phyloP scores from a whole-genome alignment of 2,888 invertebrate genomes.

The Rhabditoides inermis region DNA sequence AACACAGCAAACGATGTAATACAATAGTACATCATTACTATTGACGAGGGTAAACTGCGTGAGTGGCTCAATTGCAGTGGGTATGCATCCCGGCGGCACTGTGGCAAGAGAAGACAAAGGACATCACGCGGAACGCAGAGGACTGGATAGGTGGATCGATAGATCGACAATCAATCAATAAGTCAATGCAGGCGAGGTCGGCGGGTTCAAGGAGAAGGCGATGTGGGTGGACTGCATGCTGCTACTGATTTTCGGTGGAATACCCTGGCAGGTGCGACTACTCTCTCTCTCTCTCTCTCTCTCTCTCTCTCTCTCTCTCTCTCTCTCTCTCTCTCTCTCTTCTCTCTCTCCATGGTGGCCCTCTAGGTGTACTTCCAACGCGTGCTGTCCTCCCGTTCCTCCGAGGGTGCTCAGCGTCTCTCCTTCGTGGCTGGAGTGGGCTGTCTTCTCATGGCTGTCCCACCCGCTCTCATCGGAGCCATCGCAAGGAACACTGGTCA shows the following conservation, averaged over 20 bases:
- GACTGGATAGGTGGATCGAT: constrained; percentile 77
- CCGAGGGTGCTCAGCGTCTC: constrained; percentile 79
- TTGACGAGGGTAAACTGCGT: no score
- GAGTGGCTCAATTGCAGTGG: no score
- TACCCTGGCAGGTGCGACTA: constrained; percentile 79
- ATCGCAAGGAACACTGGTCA: constrained; percentile 77
- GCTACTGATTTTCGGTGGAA: constrained; percentile 83
- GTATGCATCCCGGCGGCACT: constrained; percentile 93
- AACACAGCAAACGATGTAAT: no score
- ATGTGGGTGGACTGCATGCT: constrained; percentile 80
- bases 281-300: neutral
- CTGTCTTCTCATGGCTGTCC: constrained; percentile 91
- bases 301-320: neutral
- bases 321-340: neutral
- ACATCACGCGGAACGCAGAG: constrained; percentile 64
- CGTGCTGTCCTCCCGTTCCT: constrained; percentile 88
- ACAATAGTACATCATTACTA: no score
- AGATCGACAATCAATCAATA: neutral
- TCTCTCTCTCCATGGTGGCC: neutral
- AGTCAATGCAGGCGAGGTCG: constrained; percentile 19
- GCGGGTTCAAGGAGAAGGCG: constrained; percentile 66
- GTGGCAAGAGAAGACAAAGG: constrained; percentile 72
- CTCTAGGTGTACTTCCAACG: constrained; percentile 87
- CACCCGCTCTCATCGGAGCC: constrained; percentile 89
- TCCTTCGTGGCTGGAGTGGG: constrained; percentile 92